Evolutionary conservation across 2,113 vertebrate species (phyloP), one percentile per base, ranked within the genome.

Genomic region (Peromyscus leucopus): DNA sequence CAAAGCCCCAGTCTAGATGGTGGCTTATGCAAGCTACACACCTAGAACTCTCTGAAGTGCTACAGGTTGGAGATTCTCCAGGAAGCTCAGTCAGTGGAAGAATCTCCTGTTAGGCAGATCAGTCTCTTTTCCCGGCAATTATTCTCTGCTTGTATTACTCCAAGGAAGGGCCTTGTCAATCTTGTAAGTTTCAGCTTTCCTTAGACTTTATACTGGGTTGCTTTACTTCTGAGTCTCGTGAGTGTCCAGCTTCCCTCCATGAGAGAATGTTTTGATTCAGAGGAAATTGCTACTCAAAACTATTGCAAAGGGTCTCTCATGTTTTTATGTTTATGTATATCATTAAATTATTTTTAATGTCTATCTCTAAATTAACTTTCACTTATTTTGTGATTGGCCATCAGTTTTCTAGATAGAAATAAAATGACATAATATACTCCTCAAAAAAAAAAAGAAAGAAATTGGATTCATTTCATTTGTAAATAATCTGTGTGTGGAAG

Each of bases 331-430:
- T 8, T 67, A 39, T 57, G 12, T 6, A 48, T 36, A n/a, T 57
- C 13, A 36, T 26, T 69, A 74, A 86, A 93, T 39, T 65, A 79
- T 72, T 67, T 84, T 93, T 88, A 69, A 24, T 39, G 42, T 24
- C 65, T 74, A 10, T 51, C 69, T 89, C 59, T 74, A n/a, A 72
- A 86, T 22, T 93, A 5, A 6, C 75, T 72, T 65, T 46, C 22
- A 89, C 80, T 91, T 22, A 79, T 87, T 84, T 87, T 16, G 22
- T 72, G 24, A 83, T 33, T 36, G 4, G 0, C 19, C 55, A 57
- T 69, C 33, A 75, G 31, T 84, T 55, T 95, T 75, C 28, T 63
- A 87, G 31, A 90, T 31, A 65, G 88, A 94, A n/a, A 93, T 59
- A 85, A 93, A 86, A 89, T 39, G 57, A 33, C 0, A 86, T 17